phyloP scores from a whole-genome alignment of 2,113 vertebrate genomes.

The Neolamprologus hecqui region DNA sequence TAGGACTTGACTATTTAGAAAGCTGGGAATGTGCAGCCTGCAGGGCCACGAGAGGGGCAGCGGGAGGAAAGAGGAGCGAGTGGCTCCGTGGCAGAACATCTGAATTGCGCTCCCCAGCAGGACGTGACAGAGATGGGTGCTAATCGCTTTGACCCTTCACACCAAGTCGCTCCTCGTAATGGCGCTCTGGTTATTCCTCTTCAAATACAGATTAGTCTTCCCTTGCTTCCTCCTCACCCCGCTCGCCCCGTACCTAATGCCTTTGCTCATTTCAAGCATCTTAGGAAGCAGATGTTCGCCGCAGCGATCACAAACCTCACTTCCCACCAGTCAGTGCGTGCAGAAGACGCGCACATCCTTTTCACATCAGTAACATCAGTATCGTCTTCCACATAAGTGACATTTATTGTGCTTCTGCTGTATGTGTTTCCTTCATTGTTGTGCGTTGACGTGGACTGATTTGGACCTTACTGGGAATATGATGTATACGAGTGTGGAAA shows the following conservation, averaged over 20 bases:
- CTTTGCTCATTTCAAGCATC: not conserved
- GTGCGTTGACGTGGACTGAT: not conserved
- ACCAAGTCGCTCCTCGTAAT: slow-evolving; percentile 48
- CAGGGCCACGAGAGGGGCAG: slow-evolving; percentile 37
- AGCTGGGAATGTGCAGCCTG: slow-evolving; percentile 41
- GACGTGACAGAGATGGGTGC: slow-evolving; percentile 35
- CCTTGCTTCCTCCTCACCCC: slow-evolving; percentile 28
- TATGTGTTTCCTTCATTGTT: not conserved
- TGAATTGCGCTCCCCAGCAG: slow-evolving; percentile 24
- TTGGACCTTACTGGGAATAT: not conserved
- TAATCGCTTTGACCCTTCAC: slow-evolving; percentile 60
- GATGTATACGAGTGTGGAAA: not conserved
- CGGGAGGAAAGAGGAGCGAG: slow-evolving; percentile 5
- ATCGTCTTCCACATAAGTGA: not conserved
- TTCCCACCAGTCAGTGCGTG: not conserved
- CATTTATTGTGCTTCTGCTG: not conserved
- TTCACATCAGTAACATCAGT: not conserved
- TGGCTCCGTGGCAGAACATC: not conserved
- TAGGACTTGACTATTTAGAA: slow-evolving; percentile 65
- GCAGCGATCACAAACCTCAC: not conserved
- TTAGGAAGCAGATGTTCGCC: not conserved
- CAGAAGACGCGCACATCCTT: fast-evolving
- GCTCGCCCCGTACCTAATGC: not conserved
- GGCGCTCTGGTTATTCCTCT: not conserved
- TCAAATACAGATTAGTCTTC: slow-evolving; percentile 66